A percentile compares a stretch with the other conserved stretches of the same genome.
phyloP scores from a whole-genome alignment of 2,113 vertebrate species.

The Hippocampus zosterae region DNA sequence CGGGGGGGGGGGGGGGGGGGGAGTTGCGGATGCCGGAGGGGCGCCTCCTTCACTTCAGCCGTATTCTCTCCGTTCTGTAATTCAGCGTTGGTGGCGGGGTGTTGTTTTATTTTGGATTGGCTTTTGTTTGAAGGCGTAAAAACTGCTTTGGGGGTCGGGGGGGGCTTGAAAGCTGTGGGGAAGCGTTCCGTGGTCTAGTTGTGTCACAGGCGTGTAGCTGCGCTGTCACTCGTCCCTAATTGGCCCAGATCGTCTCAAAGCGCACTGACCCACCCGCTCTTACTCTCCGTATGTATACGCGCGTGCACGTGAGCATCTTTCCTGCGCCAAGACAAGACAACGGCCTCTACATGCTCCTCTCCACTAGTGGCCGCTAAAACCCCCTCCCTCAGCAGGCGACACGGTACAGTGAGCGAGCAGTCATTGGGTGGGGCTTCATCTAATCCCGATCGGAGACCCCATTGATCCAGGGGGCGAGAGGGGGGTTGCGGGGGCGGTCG shows the following conservation, averaged over 20 bases:
- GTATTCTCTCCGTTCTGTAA: slow-evolving; percentile 7
- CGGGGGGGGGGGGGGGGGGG: no score
- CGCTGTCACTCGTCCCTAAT: slow-evolving; percentile 75
- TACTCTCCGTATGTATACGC: neutral
- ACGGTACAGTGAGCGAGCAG: slow-evolving; percentile 6
- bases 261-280: slow-evolving; percentile 55
- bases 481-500: slow-evolving; percentile 54
- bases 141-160: slow-evolving; percentile 42
- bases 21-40: neutral
- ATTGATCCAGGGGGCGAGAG: slow-evolving; percentile 52
- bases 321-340: slow-evolving; percentile 26
- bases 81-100: slow-evolving; percentile 4
- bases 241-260: slow-evolving; percentile 67
- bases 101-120: slow-evolving; percentile 6
- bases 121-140: slow-evolving; percentile 22
- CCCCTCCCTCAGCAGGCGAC: slow-evolving; percentile 5
- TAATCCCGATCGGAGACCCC: slow-evolving; percentile 56
- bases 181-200: slow-evolving; percentile 62
- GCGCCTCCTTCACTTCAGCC: neutral
- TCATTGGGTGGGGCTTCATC: slow-evolving; percentile 38
- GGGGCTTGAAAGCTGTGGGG: slow-evolving; percentile 46
- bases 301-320: slow-evolving; percentile 19
- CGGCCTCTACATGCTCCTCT: slow-evolving; percentile 24
- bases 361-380: slow-evolving; percentile 29
- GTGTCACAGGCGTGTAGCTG: slow-evolving; percentile 66